A percentile compares a stretch with the other conserved stretches of the same genome.
phyloP scores from a whole-genome alignment of 2,113 vertebrate species.

The Elanoides forficatus region DNA sequence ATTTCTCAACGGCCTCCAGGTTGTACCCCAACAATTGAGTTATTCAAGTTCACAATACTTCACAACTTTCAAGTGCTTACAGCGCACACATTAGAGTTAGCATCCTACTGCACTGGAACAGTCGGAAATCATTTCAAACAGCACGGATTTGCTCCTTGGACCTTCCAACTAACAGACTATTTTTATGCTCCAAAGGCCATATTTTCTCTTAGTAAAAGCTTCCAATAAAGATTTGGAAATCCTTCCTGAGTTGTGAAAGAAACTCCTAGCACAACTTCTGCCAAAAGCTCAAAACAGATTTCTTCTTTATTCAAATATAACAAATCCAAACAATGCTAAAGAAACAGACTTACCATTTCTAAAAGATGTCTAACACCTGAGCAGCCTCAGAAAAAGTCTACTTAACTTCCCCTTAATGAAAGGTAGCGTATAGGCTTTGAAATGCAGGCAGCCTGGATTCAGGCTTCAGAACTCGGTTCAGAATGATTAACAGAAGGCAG shows the following conservation, averaged over 20 bases:
- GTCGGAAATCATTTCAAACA: background rate
- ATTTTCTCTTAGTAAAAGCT: background rate
- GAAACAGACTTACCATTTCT: background rate
- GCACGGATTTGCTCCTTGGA: background rate
- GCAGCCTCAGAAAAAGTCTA: background rate
- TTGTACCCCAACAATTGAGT: rapidly evolving
- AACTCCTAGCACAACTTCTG: background rate
- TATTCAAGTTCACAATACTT: background rate
- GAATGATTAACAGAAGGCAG: background rate
- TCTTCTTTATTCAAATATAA: background rate
- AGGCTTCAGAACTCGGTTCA: background rate
- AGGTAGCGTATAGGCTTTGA: background rate
- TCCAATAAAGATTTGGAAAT: background rate
- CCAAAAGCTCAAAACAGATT: background rate
- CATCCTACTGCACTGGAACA: background rate
- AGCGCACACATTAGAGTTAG: background rate
- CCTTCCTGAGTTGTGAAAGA: background rate
- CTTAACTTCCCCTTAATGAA: background rate
- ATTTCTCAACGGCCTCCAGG: rapidly evolving
- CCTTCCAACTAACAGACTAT: background rate
- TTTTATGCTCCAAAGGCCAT: background rate
- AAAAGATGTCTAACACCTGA: background rate
- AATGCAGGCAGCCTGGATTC: background rate
- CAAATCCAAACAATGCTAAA: background rate
- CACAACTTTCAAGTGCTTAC: background rate